Base-by-base conservation (phyloP, 35 echinoderm and acorn worm genomes). In the Apostichopus japonicus region DNA sequence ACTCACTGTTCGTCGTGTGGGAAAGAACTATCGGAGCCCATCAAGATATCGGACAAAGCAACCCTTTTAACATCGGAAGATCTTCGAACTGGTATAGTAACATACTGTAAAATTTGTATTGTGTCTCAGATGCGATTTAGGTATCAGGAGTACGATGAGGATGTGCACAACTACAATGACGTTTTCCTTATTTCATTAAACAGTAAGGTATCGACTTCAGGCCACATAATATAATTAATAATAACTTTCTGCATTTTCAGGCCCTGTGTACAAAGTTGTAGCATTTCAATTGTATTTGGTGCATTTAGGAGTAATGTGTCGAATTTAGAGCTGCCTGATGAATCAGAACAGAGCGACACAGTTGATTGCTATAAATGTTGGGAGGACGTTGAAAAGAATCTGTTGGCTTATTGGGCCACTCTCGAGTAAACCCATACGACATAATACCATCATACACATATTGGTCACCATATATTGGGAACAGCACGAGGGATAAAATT, bases 151-250 rank as follows among this genome's bases (percentile, higher is more conserved):
- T 53, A 77, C n/a, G 7, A 33, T 10, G 73, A 90, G 14, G 88
- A 44, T 19, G 73, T 90, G 8, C 88, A 90, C 23, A 90, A 77
- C 24, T 90, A 90, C 70, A 90, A 90, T 56, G 88, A 90, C 24
- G 15, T 90, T 14, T 90, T 90, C 56, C n/a, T 90, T 9, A 22
- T 90, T 6, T 90, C 88, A 5, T 8, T 77, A 90, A 90, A 24
- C 88, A 77, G 44, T 27, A 78, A 10, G 15, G 77, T 4, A 56
- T 21, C 23, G 24, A 90, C 21, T 78, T 90, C 4, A 90, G 19
- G 53, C 88, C 88, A 77, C 88, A 90, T 19, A 52, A 77, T 16
- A 77, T 90, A 8, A 90, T 77, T 14, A 90, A 90, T 14, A 90
- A 90, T 14, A 71, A 24, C 53, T 55, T 90, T 14, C 44, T 72